These are phyloP conservation scores for Goniozus legneri DNA, from an alignment of 1,140 invertebrate species.

Conservation along the genomic window DNA sequence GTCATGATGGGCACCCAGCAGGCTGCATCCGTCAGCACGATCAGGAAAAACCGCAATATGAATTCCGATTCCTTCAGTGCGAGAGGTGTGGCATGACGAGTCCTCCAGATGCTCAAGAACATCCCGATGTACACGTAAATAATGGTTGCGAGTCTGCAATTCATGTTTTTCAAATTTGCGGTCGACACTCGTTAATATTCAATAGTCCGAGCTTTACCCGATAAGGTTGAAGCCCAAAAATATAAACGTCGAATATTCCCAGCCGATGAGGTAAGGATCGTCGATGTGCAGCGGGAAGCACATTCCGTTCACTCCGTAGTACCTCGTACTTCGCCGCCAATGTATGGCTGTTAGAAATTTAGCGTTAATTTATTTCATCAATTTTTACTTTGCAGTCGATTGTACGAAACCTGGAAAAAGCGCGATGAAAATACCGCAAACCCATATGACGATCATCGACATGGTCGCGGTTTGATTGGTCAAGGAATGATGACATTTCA, in stretches of 20 bases:
- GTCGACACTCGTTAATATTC: conserved; percentile 5
- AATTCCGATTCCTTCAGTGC: conserved; percentile 65
- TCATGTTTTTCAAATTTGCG: conserved; percentile 6
- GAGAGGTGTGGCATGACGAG: conserved; percentile 60
- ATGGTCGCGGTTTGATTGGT: conserved; percentile 57
- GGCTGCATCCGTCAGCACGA: conserved; percentile 69
- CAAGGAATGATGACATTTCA: conserved; percentile 59
- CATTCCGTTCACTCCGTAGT: conserved; percentile 69
- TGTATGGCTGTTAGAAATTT: conserved; percentile 55
- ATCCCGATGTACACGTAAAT: conserved; percentile 63
- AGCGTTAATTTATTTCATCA: no score
- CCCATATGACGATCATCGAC: conserved; percentile 62
- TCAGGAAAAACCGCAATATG: conserved; percentile 70
- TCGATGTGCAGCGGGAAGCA: conserved; percentile 74
- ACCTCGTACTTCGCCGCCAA: conserved; percentile 62
- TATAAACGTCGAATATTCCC: conserved; percentile 73
- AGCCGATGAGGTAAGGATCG: conserved; percentile 66
- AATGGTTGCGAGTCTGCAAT: conserved; percentile 61
- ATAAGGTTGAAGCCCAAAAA: conserved; percentile 67
- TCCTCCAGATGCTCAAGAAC: conserved; percentile 63
- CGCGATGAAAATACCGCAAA: conserved; percentile 61
- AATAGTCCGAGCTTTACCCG: conserved; percentile 44
- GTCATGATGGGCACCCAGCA: conserved; percentile 75
- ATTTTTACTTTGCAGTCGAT: no score
- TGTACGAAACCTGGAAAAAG: conserved; percentile 59